Evolutionary conservation across 37 sponge, comb jelly and placozoan species (phyloP), one percentile per base, ranked within the genome.

Genomic region (Aplysina aerophoba): DNA sequence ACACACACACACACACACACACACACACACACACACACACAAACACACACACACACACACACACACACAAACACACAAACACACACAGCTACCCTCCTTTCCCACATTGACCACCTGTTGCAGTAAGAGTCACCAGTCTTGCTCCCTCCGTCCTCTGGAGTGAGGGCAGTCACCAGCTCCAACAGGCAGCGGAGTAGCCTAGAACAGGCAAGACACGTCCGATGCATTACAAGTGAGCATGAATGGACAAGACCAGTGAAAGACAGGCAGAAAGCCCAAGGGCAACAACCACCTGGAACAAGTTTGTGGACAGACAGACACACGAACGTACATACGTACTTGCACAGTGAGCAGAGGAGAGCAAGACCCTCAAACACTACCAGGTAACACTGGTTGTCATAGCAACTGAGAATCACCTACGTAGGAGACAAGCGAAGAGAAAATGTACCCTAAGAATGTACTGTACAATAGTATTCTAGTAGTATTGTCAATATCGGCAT

Each of bases 291-390:
- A n/a, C n/a, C n/a, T n/a, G n/a, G n/a, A n/a, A n/a, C n/a, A n/a
- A n/a, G n/a, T n/a, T n/a, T n/a, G n/a, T n/a, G n/a, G n/a, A n/a
- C n/a, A n/a, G n/a, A n/a, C n/a, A n/a, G n/a, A n/a, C n/a, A n/a
- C n/a, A n/a, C n/a, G n/a, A n/a, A n/a, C n/a, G n/a, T n/a, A n/a
- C n/a, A n/a, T n/a, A n/a, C 17, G 15, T 39, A 84, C 81, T 79
- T 61, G 88, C 92, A 64, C 27, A 22, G 69, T 59, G 20, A 90
- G 81, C 54, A 81, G 77, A 30, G 88, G 22, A 93, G 82, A 12
- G 90, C 41, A 59, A 91, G 87, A 0, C 94, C 94, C 81, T 93
- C 94, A 77, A 90, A 93, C 60, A 93, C 74, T 8, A 89, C 85
- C 22, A 90, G 86, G 59, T 93, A 93, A 54, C 85, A 87, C 86